Percentiles rank a stretch among this genome's conserved stretches.
Evolutionary conservation across 2,888 invertebrate genomes (phyloP).

Genomic region (Dicycla oo): DNA sequence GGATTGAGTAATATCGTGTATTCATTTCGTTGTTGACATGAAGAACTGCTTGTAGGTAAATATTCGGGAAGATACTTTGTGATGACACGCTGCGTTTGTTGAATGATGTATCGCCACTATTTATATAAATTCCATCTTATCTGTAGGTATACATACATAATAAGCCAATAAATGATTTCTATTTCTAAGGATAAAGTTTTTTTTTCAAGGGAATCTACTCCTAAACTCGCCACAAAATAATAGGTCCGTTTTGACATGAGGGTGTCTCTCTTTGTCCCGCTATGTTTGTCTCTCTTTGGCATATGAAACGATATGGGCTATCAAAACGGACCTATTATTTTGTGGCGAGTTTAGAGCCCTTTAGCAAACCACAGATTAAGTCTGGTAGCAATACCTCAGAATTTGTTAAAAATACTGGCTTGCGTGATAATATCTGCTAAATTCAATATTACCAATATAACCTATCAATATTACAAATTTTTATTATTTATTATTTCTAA

Average conservation of each 20-base stretch:
- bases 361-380: background rate
- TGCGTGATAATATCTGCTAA: no score
- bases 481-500: no score
- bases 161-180: background rate
- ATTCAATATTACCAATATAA: no score
- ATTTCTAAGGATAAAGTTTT: background rate
- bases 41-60: conserved; percentile 26
- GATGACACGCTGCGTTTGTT: background rate
- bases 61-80: conserved; percentile 22
- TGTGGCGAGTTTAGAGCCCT: no score
- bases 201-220: background rate
- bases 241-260: no score
- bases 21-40: conserved; percentile 51
- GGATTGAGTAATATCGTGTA: conserved; percentile 56
- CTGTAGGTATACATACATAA: no score
- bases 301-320: no score
- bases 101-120: background rate
- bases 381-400: background rate
- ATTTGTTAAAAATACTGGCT: background rate
- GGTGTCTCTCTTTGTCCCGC: no score
- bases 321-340: no score
- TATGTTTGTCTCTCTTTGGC: no score
- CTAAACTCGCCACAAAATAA: no score
- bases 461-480: no score
- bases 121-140: background rate